phyloP scores from a whole-genome alignment of 2,888 invertebrate genomes.

The Oligia strigilis region DNA sequence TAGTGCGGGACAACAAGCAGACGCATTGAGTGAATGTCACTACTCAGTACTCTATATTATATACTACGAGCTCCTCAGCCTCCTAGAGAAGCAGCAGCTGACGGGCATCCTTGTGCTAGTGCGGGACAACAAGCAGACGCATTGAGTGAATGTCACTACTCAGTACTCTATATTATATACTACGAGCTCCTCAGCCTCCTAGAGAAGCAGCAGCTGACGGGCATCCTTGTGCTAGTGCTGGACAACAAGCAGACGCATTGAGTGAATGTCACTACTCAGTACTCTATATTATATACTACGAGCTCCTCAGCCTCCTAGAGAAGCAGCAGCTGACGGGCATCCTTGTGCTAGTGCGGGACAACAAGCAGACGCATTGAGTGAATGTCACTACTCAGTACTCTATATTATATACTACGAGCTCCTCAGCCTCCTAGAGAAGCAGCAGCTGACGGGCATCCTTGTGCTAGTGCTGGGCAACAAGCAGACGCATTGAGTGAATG shows the following conservation, averaged over 20 bases:
- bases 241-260: conserved; percentile 99
- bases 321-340: no score
- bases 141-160: conserved; percentile 99
- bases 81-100: conserved; percentile 99
- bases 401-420: no score
- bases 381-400: no score
- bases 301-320: no score
- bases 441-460: no score
- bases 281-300: no score
- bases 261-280: conserved; percentile 95
- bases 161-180: not conserved
- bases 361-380: no score
- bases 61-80: conserved; percentile 96
- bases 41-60: no score
- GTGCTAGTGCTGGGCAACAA: no score
- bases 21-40: conserved; percentile 97
- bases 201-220: conserved; percentile 98
- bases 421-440: no score
- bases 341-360: no score
- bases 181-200: conserved; percentile 94
- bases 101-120: conserved; percentile 99
- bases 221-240: conserved; percentile 99
- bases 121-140: conserved; percentile 99
- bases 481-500: no score
- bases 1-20: conserved; percentile 98